These are phyloP conservation scores for Alcedo atthis DNA, from an alignment of 2,797 vertebrate genomes.

Conservation along the genomic window DNA sequence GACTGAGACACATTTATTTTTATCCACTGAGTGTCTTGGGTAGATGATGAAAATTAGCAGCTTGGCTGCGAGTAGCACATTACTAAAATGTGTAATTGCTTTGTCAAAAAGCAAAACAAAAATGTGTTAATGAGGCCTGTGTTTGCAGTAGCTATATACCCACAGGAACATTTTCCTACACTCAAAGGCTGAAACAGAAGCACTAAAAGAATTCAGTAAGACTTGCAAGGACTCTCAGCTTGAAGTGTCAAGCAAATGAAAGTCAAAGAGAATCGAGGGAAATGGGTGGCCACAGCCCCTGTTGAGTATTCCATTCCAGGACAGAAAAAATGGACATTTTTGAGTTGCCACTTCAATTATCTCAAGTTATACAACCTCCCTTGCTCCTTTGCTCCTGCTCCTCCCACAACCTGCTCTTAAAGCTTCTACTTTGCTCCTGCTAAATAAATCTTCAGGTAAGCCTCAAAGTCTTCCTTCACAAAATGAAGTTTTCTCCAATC, in stretches of 20 bases:
- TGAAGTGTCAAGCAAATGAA: background rate
- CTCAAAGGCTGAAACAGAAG: background rate
- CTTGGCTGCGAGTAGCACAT: background rate
- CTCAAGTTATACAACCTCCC: background rate
- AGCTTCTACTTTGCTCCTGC: background rate
- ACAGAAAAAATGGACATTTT: rapidly evolving
- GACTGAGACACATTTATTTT: conserved; percentile 27
- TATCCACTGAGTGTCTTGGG: background rate
- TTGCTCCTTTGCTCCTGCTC: background rate
- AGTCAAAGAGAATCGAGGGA: background rate
- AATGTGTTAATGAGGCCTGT: conserved; percentile 26
- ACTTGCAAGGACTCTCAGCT: background rate
- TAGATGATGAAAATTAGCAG: conserved; percentile 36
- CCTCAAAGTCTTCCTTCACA: background rate
- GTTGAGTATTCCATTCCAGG: background rate
- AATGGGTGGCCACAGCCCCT: background rate
- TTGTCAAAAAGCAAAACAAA: conserved; percentile 40
- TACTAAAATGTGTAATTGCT: conserved; percentile 10
- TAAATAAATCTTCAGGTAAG: background rate
- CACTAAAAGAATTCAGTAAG: background rate
- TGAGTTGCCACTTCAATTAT: background rate
- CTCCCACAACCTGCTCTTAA: no score
- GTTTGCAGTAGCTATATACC: conserved; percentile 6
- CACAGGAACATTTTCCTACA: background rate
- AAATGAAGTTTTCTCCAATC: background rate